Evolutionary conservation across 2,888 invertebrate species (phyloP), one percentile per base, ranked within the genome.

Genomic region (Caenorhabditis parvicauda): DNA sequence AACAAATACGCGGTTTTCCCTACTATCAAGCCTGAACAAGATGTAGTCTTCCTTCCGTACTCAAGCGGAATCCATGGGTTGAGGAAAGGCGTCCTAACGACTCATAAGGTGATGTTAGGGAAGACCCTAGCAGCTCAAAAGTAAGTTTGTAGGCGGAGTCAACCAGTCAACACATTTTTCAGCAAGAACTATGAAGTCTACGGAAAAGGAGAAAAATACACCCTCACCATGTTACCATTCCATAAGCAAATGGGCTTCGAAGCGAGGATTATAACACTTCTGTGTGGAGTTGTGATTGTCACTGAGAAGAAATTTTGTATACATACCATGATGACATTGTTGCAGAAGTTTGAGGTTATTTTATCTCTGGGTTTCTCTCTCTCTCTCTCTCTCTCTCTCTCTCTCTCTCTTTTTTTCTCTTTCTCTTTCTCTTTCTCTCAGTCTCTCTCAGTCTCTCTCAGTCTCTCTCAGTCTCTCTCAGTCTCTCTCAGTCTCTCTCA

Each of bases 21-120:
- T 0, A 25, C 46, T 17, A 66, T 66, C n/a, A 46, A 56, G 41
- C 62, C 65, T n/a, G 61, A 62, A 21, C 46, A 37, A 7, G 65
- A 66, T 43, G 57, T 62, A 29, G 65, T 62, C 1, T 62, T 59
- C 42, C 42, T 66, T 0, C 65, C 65, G 1, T 66, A 59, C 41
- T 59, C 59, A 12, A 62, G 62, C 35, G 65, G 65, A 9, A 66
- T 66, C 43, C 65, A 66, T 12, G 65, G 65, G 44, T 56, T 54
- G 14, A 25, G 59, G 25, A 66, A 66, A 37, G 61, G 58, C 28
- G 57, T 62, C 22, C 44, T 58, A 14, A 62, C 62, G 2, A 54
- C 62, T 14, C 62, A 62, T 28, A 25, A 32, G n/a, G 41, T 57
- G 9, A 62, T 62, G 62, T 54, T 62, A 0, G 54, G 57, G 0